Conservation (phyloP, 1,140 invertebrate species). For the Zaprionus vittiger region DNA sequence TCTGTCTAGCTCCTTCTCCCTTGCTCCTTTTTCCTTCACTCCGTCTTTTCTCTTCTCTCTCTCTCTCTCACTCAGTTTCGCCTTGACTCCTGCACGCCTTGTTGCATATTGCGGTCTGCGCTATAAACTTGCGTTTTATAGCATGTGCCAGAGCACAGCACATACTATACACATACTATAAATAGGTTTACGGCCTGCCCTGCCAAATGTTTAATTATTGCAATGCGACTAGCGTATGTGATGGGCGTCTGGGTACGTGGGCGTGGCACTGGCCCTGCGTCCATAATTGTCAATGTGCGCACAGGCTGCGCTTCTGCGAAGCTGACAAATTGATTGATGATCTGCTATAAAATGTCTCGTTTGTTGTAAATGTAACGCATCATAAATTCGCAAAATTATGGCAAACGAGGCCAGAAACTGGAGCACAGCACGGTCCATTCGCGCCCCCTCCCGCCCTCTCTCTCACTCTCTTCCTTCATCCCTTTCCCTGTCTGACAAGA, state of each 20-base stretch:
- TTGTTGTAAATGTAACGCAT: slow-evolving; percentile 80
- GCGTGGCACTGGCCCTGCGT: slow-evolving; percentile 36
- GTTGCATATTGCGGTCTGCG: slow-evolving; percentile 66
- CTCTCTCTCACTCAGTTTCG: background rate
- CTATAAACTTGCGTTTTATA: slow-evolving; percentile 76
- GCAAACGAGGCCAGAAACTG: slow-evolving; percentile 54
- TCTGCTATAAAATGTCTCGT: slow-evolving; percentile 83
- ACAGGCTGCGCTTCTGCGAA: slow-evolving; percentile 41
- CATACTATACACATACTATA: slow-evolving; percentile 44
- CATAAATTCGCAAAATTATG: slow-evolving; percentile 82
- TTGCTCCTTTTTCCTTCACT: background rate
- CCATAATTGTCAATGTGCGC: slow-evolving; percentile 60
- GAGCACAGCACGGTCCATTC: slow-evolving; percentile 37
- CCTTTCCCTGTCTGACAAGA: too few species aligned
- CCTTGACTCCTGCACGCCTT: slow-evolving; percentile 14
- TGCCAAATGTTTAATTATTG: slow-evolving; percentile 71
- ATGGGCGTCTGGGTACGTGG: slow-evolving; percentile 8
- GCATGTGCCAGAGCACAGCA: slow-evolving; percentile 46
- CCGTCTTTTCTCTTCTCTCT: background rate
- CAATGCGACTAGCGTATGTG: background rate
- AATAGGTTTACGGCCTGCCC: slow-evolving; percentile 59
- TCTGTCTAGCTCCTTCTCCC: background rate
- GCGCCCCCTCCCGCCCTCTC: background rate
- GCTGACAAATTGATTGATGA: slow-evolving; percentile 82
- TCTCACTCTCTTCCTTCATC: too few species aligned